A percentile compares a stretch with the other conserved stretches of the same genome.
These are phyloP conservation scores for Nematostella vectensis DNA, from an alignment of 92 coral and sea anemone genomes.

Conservation along the genomic window DNA sequence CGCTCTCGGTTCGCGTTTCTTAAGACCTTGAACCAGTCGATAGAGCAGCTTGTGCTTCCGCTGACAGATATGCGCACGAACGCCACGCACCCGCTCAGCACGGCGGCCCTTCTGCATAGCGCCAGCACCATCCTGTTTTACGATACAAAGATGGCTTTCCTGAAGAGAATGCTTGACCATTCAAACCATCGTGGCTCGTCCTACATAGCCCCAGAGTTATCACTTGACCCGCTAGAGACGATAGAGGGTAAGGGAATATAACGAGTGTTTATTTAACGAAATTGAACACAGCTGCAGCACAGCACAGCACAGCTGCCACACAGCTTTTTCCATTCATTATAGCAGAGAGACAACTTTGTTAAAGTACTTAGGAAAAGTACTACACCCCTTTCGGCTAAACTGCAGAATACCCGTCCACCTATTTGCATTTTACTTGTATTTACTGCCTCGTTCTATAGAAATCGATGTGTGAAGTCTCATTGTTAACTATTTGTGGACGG, in stretches of 20 bases:
- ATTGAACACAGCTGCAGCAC: too few species aligned
- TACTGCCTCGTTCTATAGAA: too few species aligned
- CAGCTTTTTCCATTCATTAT: too few species aligned
- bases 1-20: constrained; percentile 90
- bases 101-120: constrained; percentile 57
- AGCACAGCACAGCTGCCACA: too few species aligned
- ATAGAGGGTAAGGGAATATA: constrained; percentile 78
- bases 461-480: too few species aligned
- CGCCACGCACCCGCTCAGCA: constrained; percentile 60
- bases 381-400: too few species aligned
- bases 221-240: constrained; percentile 87
- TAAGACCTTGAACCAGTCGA: constrained; percentile 68
- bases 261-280: too few species aligned
- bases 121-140: constrained; percentile 80
- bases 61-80: constrained; percentile 74
- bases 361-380: too few species aligned
- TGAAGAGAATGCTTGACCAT: constrained; percentile 85
- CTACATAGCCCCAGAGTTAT: constrained; percentile 77
- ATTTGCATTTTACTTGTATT: too few species aligned
- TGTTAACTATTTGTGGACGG: too few species aligned
- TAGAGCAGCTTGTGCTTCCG: constrained; percentile 77
- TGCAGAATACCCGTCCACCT: too few species aligned
- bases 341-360: too few species aligned
- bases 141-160: constrained; percentile 84
- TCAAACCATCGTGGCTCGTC: constrained; percentile 78